Evolutionary conservation across 2,888 invertebrate species (phyloP), one percentile per base, ranked within the genome.

Genomic region (Endomychus coccineus): DNA sequence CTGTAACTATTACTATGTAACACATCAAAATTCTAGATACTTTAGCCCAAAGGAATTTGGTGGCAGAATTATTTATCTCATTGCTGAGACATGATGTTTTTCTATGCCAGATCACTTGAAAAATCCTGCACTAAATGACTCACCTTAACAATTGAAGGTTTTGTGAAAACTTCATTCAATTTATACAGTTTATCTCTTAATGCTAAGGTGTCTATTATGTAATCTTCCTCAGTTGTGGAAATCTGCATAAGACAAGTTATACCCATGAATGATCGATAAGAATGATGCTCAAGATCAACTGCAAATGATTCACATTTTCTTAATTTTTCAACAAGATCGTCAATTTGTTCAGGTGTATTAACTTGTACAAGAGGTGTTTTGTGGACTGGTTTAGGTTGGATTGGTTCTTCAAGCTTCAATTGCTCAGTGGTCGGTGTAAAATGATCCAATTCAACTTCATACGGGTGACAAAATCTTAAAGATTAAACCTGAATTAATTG

Each of bases 191-290:
- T 79, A 30, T 84, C 80, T 34, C 97, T 73, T n/a, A 96, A 65
- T 0, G 74, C 71, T 3, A 98, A 65, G 0, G 94, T 80, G 60
- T 98, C 98, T 9, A 98, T 71, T 1, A 98, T 71, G 59, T 86
- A 98, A 67, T 98, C 97, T 2, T 70, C 68, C 10, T 73, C 69
- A 4, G 70, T 71, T 0, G 95, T 87, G 0, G 95, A 90, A 50
- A 98, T 85, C 70, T 98, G 97, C 66, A 98, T 80, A 2, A 98
- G 71, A 61, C 97, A 98, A 0, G 96, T 92, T 35, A 97, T 79
- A 0, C 97, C 98, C 70, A 86, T 84, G 62, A 86, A 98, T 1
- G 85, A 81, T 39, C 96, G 74, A 58, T 90, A 94, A 0, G 85
- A 83, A 64, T 98, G 95, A 64, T 95, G 92, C 71, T 88, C 88